Percentiles rank a stretch among this genome's conserved stretches.
Evolutionary conservation across 53 echinoderm and acorn worm species (phyloP).

Genomic region (Hippasteria phrygiana): DNA sequence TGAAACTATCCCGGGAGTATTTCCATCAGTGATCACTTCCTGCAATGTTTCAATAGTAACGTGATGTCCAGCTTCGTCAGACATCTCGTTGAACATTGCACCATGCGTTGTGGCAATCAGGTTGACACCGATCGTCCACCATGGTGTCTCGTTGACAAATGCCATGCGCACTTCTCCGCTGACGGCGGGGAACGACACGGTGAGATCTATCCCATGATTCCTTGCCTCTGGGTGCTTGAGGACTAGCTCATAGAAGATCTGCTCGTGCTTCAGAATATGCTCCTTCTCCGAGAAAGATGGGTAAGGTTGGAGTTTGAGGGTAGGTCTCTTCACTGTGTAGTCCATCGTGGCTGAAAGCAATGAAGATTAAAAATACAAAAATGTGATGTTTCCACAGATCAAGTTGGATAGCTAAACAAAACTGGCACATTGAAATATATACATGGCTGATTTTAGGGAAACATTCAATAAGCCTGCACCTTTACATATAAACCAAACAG

Average conservation of each 20-base stretch:
- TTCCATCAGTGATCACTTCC: slow-evolving; percentile 13
- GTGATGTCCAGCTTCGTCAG: slow-evolving; percentile 50
- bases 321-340: slow-evolving; percentile 66
- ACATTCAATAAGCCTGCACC: no score
- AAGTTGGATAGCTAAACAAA: no score
- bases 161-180: slow-evolving; percentile 58
- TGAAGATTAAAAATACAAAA: not conserved
- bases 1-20: slow-evolving; percentile 1
- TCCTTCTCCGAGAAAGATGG: slow-evolving; percentile 73
- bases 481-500: no score
- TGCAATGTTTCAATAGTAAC: slow-evolving; percentile 36
- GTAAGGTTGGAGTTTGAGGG: not conserved
- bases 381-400: not conserved
- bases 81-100: slow-evolving; percentile 69
- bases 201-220: slow-evolving; percentile 69
- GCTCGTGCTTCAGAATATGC: slow-evolving; percentile 76
- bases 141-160: slow-evolving; percentile 66
- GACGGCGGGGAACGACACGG: slow-evolving; percentile 37
- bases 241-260: slow-evolving; percentile 46
- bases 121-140: slow-evolving; percentile 53
- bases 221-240: slow-evolving; percentile 65
- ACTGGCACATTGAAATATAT: no score
- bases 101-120: slow-evolving; percentile 54
- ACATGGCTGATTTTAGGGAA: no score
- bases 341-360: slow-evolving; percentile 67